A percentile compares a stretch with the other conserved stretches of the same genome.
phyloP scores from a whole-genome alignment of 1,140 invertebrate genomes.

The Plutomurus gul region DNA sequence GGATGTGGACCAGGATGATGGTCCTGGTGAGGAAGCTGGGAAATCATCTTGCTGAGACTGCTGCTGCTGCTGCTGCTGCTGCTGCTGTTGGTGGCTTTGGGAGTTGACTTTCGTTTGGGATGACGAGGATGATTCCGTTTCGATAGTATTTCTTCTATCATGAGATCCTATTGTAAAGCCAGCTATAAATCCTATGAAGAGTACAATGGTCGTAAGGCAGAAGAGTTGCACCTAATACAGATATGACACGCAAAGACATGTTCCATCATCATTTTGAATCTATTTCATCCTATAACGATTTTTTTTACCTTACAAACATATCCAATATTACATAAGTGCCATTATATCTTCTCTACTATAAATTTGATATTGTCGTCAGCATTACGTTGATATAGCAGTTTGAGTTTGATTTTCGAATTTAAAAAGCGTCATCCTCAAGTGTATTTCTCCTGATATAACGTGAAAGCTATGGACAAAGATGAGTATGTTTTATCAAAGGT shows the following conservation, averaged over 20 bases:
- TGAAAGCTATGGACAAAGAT: too few relatives aligned
- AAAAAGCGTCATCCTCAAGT: too few relatives aligned
- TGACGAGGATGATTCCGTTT: conserved; percentile 21
- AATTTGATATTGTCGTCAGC: too few relatives aligned
- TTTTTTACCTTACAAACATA: too few relatives aligned
- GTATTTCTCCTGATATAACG: too few relatives aligned
- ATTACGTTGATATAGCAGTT: too few relatives aligned
- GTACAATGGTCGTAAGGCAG: conserved; percentile 23
- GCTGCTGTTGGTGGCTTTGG: neutral
- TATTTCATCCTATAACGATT: too few relatives aligned
- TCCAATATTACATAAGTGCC: neutral
- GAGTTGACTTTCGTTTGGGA: conserved; percentile 13
- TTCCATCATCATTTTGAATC: neutral
- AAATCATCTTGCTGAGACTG: neutral
- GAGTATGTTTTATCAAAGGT: too few relatives aligned
- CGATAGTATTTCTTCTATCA: neutral
- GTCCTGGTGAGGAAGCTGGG: neutral
- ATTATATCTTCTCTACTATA: too few relatives aligned
- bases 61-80: neutral
- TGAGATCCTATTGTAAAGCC: conserved; percentile 36
- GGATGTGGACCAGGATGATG: conserved; percentile 8
- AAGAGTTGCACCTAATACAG: conserved; percentile 38
- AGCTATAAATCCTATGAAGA: conserved; percentile 37
- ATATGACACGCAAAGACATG: neutral
- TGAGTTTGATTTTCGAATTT: too few relatives aligned